A percentile compares a stretch with the other conserved stretches of the same genome.
These are phyloP conservation scores for Brachypteracias leptosomus DNA, from an alignment of 2,113 vertebrate species.

Conservation along the genomic window DNA sequence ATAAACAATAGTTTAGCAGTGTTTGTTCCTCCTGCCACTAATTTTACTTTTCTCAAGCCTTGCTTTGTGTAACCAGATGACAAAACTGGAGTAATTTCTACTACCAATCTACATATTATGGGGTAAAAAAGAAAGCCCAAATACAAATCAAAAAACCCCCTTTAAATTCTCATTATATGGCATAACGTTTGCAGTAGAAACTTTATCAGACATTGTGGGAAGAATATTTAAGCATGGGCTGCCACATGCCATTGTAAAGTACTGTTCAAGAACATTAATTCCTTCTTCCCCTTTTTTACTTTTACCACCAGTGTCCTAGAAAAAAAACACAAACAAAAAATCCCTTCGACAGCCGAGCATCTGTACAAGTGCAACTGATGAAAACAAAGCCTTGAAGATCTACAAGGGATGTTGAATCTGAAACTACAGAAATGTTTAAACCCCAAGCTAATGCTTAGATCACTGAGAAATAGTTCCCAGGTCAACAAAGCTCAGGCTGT, in stretches of 20 bases:
- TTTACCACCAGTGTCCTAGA: background rate
- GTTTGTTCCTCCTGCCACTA: background rate
- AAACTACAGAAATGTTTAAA: conserved; percentile 35
- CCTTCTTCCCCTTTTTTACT: background rate
- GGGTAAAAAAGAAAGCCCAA: background rate
- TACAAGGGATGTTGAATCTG: background rate
- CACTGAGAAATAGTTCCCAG: background rate
- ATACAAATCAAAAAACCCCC: background rate
- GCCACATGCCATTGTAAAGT: background rate
- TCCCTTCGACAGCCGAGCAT: background rate
- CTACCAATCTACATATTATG: background rate
- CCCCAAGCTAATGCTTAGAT: background rate
- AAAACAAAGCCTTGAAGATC: background rate
- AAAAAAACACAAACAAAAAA: background rate
- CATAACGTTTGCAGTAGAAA: background rate
- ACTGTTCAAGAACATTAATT: background rate
- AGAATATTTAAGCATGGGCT: background rate
- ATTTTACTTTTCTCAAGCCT: background rate
- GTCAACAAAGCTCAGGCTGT: conserved; percentile 77
- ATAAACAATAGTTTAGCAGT: background rate
- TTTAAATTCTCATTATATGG: background rate
- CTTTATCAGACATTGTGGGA: background rate
- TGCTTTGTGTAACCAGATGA: background rate
- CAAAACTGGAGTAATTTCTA: background rate
- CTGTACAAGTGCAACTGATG: background rate